Percentiles rank a stretch among this genome's conserved stretches.
These are phyloP conservation scores for Colletes latitarsis DNA, from an alignment of 1,140 invertebrate genomes.

Conservation along the genomic window DNA sequence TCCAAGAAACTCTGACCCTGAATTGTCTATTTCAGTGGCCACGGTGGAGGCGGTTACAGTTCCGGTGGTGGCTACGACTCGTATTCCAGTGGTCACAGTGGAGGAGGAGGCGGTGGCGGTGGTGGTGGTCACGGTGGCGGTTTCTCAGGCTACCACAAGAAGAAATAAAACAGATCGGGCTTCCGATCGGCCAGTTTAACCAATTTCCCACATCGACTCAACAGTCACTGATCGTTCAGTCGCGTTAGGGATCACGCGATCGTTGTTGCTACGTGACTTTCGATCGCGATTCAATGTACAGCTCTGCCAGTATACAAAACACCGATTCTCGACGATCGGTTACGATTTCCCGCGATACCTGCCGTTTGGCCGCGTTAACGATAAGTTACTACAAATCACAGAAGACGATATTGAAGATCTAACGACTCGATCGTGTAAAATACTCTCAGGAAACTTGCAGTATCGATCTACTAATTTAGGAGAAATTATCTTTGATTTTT, in stretches of 20 bases:
- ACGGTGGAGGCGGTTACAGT: slow-evolving; percentile 61
- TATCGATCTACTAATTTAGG: neutral
- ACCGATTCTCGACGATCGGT: neutral
- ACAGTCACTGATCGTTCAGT: neutral
- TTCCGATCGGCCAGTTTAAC: slow-evolving; percentile 7
- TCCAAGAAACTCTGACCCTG: neutral
- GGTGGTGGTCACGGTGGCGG: slow-evolving; percentile 49
- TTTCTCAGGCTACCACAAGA: slow-evolving; percentile 64
- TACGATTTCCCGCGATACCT: neutral
- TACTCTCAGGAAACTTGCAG: too few species aligned
- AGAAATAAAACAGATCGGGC: slow-evolving; percentile 46
- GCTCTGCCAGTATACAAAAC: neutral
- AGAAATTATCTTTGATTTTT: neutral
- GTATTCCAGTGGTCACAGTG: slow-evolving; percentile 59
- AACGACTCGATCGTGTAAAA: neutral
- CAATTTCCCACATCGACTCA: neutral
- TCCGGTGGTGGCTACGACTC: slow-evolving; percentile 61
- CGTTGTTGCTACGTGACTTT: neutral
- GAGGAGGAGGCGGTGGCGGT: slow-evolving; percentile 34
- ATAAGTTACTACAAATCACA: neutral
- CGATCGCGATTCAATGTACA: neutral
- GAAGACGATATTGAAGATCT: neutral
- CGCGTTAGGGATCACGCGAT: slow-evolving; percentile 4
- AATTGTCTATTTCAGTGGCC: slow-evolving; percentile 53
- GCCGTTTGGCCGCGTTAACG: neutral